Base-by-base conservation (phyloP, 2,888 invertebrate species). In the Camptogramma bilineatum region DNA sequence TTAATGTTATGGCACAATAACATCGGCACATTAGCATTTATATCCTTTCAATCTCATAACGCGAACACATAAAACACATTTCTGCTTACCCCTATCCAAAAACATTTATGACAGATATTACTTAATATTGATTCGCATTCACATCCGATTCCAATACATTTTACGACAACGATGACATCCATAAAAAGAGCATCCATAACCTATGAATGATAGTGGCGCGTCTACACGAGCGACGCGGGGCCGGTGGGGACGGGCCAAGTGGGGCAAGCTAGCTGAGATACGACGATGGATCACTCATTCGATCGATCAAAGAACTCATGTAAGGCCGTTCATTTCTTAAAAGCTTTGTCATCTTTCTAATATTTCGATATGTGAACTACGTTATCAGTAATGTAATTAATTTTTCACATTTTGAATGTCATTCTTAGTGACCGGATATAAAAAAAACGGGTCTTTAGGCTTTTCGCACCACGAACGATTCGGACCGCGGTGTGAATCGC, bases 241-340 rank as follows among this genome's bases (percentile, higher is more conserved):
- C 50, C 68, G 69, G 66, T 63, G 60, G 46, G 52, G 61, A 55
- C 53, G 47, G 64, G 53, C 50, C 68, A 68, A 65, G 34, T 62
- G 61, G 44, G 52, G 60, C 52, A 52, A 47, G 68, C 34, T 61
- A 47, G 68, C 34, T 61, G 50, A 55, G 46, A 47, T 13, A 21
- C 42, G 51, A 19, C 59, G 55, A 73, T 70, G 59, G 72, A 74
- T 73, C 69, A 63, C 53, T 47, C 54, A 52, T 52, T 66, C 67
- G 56, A 72, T 67, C 68, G 66, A 73, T 72, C 66, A 69, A 54
- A 47, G 58, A 55, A 44, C 68, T 51, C 62, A 62, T 68, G 44
- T 55, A 52, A 58, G 62, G 56, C 47, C 31, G 21, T 24, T 62
- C 44, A 53, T 61, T 56, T 52, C 34, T 39, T 48, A 53, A 54